A percentile compares a stretch with the other conserved stretches of the same genome.
These are phyloP conservation scores for Melanotaenia duboulayi DNA, from an alignment of 2,113 vertebrate genomes.

Conservation along the genomic window DNA sequence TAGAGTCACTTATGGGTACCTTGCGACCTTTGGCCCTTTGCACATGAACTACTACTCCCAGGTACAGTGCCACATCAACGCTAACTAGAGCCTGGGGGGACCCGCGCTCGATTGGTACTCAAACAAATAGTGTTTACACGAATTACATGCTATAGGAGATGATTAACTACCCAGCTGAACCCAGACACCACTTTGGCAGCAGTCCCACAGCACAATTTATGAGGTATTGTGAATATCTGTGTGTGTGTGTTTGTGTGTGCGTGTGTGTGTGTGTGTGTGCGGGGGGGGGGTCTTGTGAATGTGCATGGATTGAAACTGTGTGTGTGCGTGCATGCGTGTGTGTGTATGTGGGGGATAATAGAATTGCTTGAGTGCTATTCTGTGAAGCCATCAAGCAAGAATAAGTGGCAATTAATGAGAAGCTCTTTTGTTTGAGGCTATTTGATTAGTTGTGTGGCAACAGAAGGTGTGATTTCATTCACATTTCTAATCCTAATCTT, in stretches of 20 bases:
- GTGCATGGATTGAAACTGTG: too few species aligned
- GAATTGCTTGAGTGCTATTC: slow-evolving; percentile 67
- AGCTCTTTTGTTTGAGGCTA: slow-evolving; percentile 68
- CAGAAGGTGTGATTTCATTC: slow-evolving; percentile 60
- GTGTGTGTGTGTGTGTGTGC: slow-evolving; percentile 6
- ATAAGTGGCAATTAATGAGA: slow-evolving; percentile 71
- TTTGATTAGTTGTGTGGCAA: slow-evolving; percentile 64
- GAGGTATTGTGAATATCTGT: slow-evolving; percentile 47
- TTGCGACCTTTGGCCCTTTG: slow-evolving; percentile 63
- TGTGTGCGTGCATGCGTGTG: background rate
- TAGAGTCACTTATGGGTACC: slow-evolving; percentile 69
- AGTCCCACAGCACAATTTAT: slow-evolving; percentile 63
- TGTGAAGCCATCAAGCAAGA: slow-evolving; percentile 61
- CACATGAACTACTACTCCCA: slow-evolving; percentile 58
- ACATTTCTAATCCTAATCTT: slow-evolving; percentile 68
- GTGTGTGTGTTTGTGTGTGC: slow-evolving; percentile 3
- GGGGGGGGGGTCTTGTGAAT: background rate
- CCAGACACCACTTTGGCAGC: slow-evolving; percentile 44
- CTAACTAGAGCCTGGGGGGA: slow-evolving; percentile 50
- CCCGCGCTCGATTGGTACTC: slow-evolving; percentile 40
- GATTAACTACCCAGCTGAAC: slow-evolving; percentile 75
- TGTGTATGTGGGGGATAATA: slow-evolving; percentile 46
- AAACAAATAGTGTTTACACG: slow-evolving; percentile 69
- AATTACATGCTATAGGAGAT: slow-evolving; percentile 70
- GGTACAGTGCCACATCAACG: slow-evolving; percentile 34